Percentiles rank a stretch among this genome's conserved stretches.
phyloP scores from a whole-genome alignment of 35 echinoderm and acorn worm species.

The Strongylocentrotus purpuratus region DNA sequence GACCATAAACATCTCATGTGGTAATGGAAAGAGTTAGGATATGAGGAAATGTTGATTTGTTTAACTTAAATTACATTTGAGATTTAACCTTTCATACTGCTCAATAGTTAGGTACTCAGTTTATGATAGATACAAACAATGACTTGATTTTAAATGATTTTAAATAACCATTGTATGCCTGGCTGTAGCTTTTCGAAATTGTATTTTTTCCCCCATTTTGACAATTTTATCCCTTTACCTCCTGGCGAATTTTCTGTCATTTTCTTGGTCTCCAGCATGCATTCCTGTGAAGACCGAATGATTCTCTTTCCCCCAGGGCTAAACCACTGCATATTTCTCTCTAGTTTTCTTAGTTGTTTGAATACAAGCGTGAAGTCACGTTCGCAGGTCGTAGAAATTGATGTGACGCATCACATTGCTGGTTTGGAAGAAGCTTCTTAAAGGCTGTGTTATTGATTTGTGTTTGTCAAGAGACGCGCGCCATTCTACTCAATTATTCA shows the following conservation, averaged over 20 bases:
- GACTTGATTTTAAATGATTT: not conserved
- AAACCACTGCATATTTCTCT: not conserved
- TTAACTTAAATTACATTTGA: too few relatives aligned
- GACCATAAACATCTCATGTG: too few relatives aligned
- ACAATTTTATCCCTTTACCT: not conserved
- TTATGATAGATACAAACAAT: not conserved
- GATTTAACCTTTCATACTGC: too few relatives aligned
- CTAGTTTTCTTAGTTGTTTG: not conserved
- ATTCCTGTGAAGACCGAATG: not conserved
- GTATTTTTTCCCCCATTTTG: not conserved
- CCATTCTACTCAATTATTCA: not conserved
- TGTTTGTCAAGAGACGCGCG: not conserved
- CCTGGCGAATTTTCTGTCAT: not conserved
- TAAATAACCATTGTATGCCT: not conserved
- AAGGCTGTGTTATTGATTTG: slow-evolving; percentile 11
- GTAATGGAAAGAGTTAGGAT: too few relatives aligned
- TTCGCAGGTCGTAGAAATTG: slow-evolving; percentile 9
- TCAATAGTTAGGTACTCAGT: not conserved
- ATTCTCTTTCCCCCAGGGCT: not conserved
- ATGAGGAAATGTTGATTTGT: too few relatives aligned
- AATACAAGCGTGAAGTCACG: not conserved
- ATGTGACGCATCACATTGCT: slow-evolving; percentile 8
- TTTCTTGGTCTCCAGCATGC: not conserved
- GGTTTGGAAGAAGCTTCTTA: not conserved
- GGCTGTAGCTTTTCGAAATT: not conserved